Percentiles rank a stretch among this genome's conserved stretches.
Evolutionary conservation across 2,888 invertebrate genomes (phyloP).

Genomic region (Serripes groenlandicus): DNA sequence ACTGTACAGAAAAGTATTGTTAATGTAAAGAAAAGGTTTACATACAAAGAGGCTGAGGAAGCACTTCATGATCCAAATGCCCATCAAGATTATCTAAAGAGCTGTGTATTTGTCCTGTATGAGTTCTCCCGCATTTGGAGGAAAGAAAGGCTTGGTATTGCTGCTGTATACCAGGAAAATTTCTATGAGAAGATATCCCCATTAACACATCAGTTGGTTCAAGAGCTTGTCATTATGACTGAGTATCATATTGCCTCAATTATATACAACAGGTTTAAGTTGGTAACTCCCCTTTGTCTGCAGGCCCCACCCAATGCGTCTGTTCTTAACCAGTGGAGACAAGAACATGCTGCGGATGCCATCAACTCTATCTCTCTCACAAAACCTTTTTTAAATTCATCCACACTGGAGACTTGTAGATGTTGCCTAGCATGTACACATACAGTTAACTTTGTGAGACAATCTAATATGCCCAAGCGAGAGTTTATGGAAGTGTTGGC

Average conservation of each 20-base stretch:
- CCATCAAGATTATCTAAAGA: conserved; percentile 75
- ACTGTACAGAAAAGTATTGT: conserved; percentile 74
- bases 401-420: conserved; percentile 68
- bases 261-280: conserved; percentile 72
- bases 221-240: conserved; percentile 81
- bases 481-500: conserved; percentile 69
- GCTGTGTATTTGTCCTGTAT: conserved; percentile 75
- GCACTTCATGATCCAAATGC: conserved; percentile 75
- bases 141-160: conserved; percentile 78
- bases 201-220: conserved; percentile 77
- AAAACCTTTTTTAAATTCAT: conserved; percentile 73
- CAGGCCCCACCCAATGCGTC: conserved; percentile 73
- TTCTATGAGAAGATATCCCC: conserved; percentile 63
- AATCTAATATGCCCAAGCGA: conserved; percentile 61
- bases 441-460: conserved; percentile 68
- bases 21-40: conserved; percentile 76
- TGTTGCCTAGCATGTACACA: conserved; percentile 76
- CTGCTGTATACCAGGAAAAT: conserved; percentile 73
- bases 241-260: conserved; percentile 78
- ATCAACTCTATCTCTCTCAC: conserved; percentile 79
- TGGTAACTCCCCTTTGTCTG: conserved; percentile 74
- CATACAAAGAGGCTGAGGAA: conserved; percentile 74
- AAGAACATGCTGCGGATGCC: conserved; percentile 76
- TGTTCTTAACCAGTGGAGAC: conserved; percentile 75
- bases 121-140: conserved; percentile 78